These are phyloP conservation scores for Scelioninae gen. 1 DNA, from an alignment of 2,888 invertebrate genomes.

Conservation along the genomic window DNA sequence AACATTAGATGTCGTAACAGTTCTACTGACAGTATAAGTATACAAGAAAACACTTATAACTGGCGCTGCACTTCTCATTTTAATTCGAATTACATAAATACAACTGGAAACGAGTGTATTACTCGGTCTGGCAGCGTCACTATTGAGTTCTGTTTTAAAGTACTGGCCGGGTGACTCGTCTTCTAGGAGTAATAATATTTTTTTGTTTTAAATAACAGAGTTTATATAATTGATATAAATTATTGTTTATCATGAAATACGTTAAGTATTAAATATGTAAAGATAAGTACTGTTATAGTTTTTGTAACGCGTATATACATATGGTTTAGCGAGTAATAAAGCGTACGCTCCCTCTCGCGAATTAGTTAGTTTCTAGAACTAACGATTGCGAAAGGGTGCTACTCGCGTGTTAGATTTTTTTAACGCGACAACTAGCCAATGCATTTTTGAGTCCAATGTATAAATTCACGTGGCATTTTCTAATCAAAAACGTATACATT, in stretches of 20 bases:
- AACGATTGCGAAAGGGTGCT: conserved; percentile 2
- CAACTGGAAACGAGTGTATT: too few species aligned
- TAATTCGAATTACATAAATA: too few species aligned
- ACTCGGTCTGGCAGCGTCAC: conserved; percentile 8
- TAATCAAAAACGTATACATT: conserved; percentile 37
- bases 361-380: not conserved
- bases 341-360: conserved; percentile 4
- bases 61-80: too few species aligned
- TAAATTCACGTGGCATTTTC: conserved; percentile 44
- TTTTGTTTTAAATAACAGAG: conserved; percentile 51
- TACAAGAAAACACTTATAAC: too few species aligned
- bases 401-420: conserved; percentile 38
- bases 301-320: conserved; percentile 45
- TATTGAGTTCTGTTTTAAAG: conserved; percentile 24
- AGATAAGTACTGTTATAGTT: conserved; percentile 47
- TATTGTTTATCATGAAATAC: conserved; percentile 43
- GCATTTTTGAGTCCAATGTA: conserved; percentile 40
- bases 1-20: too few species aligned
- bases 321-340: conserved; percentile 41
- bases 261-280: conserved; percentile 44
- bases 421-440: conserved; percentile 23
- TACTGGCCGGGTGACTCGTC: conserved; percentile 5
- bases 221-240: conserved; percentile 50
- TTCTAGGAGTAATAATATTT: conserved; percentile 14
- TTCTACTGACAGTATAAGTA: too few species aligned